These are phyloP conservation scores for Peromyscus maniculatus DNA, from an alignment of 2,113 vertebrate genomes.

Conservation along the genomic window DNA sequence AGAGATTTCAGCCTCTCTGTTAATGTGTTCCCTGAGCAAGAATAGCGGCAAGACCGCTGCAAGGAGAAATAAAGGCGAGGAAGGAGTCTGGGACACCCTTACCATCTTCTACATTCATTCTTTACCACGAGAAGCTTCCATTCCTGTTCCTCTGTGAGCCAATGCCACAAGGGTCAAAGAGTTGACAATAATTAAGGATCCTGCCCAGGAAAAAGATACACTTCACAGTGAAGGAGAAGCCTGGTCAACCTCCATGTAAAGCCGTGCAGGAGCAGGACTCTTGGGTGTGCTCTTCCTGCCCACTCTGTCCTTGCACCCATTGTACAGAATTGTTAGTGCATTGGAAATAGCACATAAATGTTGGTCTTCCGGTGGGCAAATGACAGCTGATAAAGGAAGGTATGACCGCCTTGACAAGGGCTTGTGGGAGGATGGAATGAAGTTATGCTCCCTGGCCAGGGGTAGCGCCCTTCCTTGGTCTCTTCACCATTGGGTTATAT, in stretches of 20 bases:
- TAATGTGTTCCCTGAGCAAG: background rate
- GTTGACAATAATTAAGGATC: background rate
- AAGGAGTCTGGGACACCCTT: background rate
- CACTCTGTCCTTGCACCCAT: rapidly evolving
- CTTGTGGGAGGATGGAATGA: background rate
- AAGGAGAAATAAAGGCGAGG: background rate
- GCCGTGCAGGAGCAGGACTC: background rate
- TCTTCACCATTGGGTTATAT: background rate
- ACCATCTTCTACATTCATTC: background rate
- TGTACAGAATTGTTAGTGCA: background rate
- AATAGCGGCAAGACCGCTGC: background rate
- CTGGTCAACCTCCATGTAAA: background rate
- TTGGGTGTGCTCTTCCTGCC: background rate
- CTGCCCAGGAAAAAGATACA: background rate
- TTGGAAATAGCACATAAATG: background rate
- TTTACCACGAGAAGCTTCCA: background rate
- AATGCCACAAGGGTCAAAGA: background rate
- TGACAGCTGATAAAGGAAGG: background rate
- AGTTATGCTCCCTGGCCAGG: background rate
- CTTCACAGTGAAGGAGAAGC: constrained; percentile 5
- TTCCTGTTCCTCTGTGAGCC: background rate
- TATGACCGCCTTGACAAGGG: background rate
- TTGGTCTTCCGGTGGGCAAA: background rate
- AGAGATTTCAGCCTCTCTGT: background rate
- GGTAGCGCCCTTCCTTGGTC: background rate